A percentile compares a stretch with the other conserved stretches of the same genome.
phyloP scores from a whole-genome alignment of 2,797 vertebrate genomes.

The Linurgus olivaceus region DNA sequence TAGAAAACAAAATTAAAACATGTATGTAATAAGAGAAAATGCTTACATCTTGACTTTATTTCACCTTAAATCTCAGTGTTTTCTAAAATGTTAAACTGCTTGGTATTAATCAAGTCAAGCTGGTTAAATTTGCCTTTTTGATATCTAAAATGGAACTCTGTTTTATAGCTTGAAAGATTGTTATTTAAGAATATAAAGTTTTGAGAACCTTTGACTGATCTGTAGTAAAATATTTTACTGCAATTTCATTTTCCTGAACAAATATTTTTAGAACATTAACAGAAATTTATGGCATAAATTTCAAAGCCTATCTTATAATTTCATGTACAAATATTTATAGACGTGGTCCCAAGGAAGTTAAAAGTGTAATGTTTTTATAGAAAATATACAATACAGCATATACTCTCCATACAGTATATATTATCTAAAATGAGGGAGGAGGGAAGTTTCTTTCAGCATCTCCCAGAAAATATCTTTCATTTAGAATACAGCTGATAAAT shows the following conservation, averaged over 20 bases:
- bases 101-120: constrained; percentile 15
- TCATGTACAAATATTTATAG: constrained; percentile 60
- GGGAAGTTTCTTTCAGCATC: neutral
- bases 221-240: constrained; percentile 58
- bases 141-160: constrained; percentile 14
- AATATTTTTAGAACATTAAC: constrained; percentile 63
- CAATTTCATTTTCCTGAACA: constrained; percentile 54
- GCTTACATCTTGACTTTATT: neutral
- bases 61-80: neutral
- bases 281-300: constrained; percentile 54
- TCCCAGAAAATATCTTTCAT: neutral
- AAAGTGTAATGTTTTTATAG: constrained; percentile 58
- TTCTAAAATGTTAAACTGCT: neutral
- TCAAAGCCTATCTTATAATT: constrained; percentile 57
- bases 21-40: neutral
- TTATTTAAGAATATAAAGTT: constrained; percentile 45
- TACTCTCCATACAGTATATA: neutral
- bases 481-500: neutral
- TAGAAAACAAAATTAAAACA: neutral
- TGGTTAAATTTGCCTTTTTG: constrained; percentile 24
- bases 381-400: constrained; percentile 31
- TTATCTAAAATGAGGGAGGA: neutral
- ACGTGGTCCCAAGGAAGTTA: constrained; percentile 34
- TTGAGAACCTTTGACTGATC: constrained; percentile 55
- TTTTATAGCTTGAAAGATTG: constrained; percentile 37